Conservation (phyloP, 53 echinoderm and acorn worm species). For the Patiria pectinifera region DNA sequence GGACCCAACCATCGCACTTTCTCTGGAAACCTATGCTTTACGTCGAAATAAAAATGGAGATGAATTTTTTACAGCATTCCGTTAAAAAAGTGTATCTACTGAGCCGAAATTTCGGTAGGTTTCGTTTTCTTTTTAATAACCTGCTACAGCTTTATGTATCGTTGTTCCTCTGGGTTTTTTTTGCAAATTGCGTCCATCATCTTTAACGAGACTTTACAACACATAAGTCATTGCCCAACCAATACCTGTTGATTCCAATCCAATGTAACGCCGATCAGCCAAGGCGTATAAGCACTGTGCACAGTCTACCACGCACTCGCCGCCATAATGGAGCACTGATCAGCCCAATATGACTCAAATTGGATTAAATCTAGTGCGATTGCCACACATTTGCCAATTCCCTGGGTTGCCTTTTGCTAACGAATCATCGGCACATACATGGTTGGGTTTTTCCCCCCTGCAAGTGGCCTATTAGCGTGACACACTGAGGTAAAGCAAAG, state of each 20-base stretch:
- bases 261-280: background rate
- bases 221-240: background rate
- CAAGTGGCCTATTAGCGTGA: background rate
- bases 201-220: background rate
- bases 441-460: background rate
- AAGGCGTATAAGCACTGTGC: background rate
- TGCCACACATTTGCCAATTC: slow-evolving; percentile 8
- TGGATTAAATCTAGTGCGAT: background rate
- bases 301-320: background rate
- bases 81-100: no score
- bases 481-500: background rate
- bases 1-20: no score
- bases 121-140: no score
- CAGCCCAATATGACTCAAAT: background rate
- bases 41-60: no score
- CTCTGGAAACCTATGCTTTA: no score
- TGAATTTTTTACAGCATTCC: no score
- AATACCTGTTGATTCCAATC: background rate
- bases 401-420: background rate
- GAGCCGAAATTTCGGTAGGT: no score
- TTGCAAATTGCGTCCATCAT: no score
- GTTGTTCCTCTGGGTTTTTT: no score
- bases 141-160: no score
- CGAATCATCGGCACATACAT: background rate
- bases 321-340: background rate